A percentile compares a stretch with the other conserved stretches of the same genome.
These are phyloP conservation scores for Apotomis betuletana DNA, from an alignment of 2,888 invertebrate genomes.

Conservation along the genomic window DNA sequence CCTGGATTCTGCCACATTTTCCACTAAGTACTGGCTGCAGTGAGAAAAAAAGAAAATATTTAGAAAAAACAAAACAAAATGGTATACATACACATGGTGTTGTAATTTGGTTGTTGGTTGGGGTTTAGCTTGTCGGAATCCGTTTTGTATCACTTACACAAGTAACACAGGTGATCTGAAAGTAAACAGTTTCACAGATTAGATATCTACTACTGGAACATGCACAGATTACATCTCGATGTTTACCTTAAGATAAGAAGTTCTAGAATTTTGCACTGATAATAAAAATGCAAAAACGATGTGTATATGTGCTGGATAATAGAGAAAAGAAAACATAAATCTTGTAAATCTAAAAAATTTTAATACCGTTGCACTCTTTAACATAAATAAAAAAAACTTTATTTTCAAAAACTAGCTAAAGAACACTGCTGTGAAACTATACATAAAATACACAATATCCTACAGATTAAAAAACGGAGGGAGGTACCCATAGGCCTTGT, in stretches of 20 bases:
- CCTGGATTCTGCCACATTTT: conserved; percentile 79
- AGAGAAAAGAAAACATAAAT: too few relatives aligned
- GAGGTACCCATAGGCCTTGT: neutral
- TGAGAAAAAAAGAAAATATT: conserved; percentile 54
- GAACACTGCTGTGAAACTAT: neutral
- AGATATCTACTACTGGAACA: conserved; percentile 11
- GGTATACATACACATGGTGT: conserved; percentile 80
- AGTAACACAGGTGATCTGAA: conserved; percentile 54
- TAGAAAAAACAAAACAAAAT: conserved; percentile 47
- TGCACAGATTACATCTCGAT: neutral
- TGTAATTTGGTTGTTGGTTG: conserved; percentile 75
- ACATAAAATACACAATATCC: neutral
- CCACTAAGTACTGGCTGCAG: conserved; percentile 56
- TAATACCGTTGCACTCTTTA: too few relatives aligned
- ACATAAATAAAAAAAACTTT: too few relatives aligned
- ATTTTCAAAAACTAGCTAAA: neutral
- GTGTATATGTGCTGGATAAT: too few relatives aligned
- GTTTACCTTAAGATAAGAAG: neutral
- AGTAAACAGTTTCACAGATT: conserved; percentile 45
- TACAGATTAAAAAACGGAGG: neutral
- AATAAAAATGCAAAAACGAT: neutral
- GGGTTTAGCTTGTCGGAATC: conserved; percentile 70
- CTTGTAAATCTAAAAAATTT: too few relatives aligned
- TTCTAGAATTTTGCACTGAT: neutral
- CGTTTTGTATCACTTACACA: conserved; percentile 69